These are phyloP conservation scores for Cephalophus harveyi DNA, from an alignment of 2,113 vertebrate species.

Conservation along the genomic window DNA sequence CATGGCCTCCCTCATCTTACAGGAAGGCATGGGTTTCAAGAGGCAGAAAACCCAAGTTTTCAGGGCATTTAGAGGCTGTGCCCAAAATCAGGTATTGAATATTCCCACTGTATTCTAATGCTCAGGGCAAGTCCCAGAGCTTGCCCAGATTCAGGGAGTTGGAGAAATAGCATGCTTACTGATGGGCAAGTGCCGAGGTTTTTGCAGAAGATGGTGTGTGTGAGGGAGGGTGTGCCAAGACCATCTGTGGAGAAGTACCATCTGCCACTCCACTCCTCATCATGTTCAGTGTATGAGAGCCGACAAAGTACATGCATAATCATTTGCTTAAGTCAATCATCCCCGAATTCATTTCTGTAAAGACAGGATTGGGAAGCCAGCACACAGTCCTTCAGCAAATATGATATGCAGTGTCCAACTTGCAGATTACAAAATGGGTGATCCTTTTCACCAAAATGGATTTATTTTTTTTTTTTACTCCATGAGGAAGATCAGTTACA, in stretches of 20 bases:
- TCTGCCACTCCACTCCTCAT: background rate
- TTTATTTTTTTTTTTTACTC: background rate
- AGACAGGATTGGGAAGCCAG: background rate
- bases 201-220: background rate
- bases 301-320: accelerated
- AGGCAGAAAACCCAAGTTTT: background rate
- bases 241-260: background rate
- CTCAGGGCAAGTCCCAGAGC: background rate
- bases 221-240: background rate
- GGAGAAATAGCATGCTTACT: background rate
- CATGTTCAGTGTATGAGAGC: background rate
- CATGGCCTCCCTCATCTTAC: background rate
- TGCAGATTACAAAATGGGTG: background rate
- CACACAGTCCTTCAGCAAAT: background rate
- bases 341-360: accelerated
- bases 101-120: background rate
- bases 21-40: background rate
- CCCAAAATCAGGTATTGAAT: background rate
- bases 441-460: background rate
- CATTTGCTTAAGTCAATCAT: background rate
- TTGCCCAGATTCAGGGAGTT: background rate
- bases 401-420: background rate
- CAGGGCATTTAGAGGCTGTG: background rate
- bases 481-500: background rate
- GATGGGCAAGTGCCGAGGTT: background rate